A percentile compares a stretch with the other conserved stretches of the same genome.
phyloP scores from a whole-genome alignment of 2,888 invertebrate genomes.

The Troides helena region DNA sequence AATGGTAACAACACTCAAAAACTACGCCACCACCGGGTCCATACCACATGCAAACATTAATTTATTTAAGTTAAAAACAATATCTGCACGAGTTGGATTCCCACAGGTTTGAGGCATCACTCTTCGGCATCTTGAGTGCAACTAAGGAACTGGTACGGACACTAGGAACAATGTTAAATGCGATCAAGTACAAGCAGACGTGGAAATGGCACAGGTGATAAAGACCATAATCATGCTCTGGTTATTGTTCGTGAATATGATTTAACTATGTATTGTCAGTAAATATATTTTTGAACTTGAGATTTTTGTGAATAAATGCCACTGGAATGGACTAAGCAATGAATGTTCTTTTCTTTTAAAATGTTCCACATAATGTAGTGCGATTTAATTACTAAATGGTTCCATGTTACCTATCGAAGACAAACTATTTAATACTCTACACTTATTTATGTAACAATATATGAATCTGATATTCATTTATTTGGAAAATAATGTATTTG shows the following conservation, averaged over 20 bases:
- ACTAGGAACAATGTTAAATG: conserved; percentile 54
- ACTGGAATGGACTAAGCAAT: conserved; percentile 46
- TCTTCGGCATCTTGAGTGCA: conserved; percentile 77
- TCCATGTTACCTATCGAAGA: conserved; percentile 45
- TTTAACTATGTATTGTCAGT: conserved; percentile 9
- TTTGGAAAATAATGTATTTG: conserved; percentile 17
- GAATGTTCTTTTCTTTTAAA: conserved; percentile 29
- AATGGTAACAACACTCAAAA: conserved; percentile 28
- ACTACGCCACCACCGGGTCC: conserved; percentile 37
- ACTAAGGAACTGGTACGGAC: conserved; percentile 71
- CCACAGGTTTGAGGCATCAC: conserved; percentile 55
- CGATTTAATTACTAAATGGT: conserved; percentile 54
- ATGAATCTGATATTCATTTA: conserved; percentile 11
- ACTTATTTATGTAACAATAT: conserved; percentile 8
- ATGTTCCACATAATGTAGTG: conserved; percentile 32
- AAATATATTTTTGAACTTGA: conserved; percentile 3
- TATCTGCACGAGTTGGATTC: conserved; percentile 38
- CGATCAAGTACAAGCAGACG: conserved; percentile 33
- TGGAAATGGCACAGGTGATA: conserved; percentile 34
- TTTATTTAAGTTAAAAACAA: conserved; percentile 4
- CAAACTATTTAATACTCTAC: conserved; percentile 3
- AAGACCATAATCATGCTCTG: conserved; percentile 35
- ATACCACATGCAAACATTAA: conserved; percentile 45
- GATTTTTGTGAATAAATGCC: conserved; percentile 46
- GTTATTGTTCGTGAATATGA: conserved; percentile 33